Evolutionary conservation across 2,888 invertebrate genomes (phyloP), one percentile per base, ranked within the genome.

Genomic region (Melanophora roralis): DNA sequence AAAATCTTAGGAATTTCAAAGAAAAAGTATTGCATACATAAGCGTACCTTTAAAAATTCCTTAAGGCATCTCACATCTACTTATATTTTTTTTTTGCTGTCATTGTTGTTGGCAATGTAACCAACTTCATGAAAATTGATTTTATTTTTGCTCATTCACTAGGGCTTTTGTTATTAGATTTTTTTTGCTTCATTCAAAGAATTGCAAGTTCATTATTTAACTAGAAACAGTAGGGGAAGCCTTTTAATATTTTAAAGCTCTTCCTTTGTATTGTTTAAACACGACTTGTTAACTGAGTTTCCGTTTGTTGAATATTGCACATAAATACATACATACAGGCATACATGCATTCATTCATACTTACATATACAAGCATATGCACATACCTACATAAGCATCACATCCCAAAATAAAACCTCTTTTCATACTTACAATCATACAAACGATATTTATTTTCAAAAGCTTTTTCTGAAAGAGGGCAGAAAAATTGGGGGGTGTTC

Each of bases 201-300:
- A 49, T 49, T 47, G 55, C 72, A 64, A 72, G 72, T 72, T 64
- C 43, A 72, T n/a, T n/a, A n/a, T 45, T 72, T 64, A 53, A 67
- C 67, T 74, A 51, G 51, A 59, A 67, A 74, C 59, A 34, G 40
- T 14, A 14, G 32, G 36, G 67, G 51, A 65, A 74, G 59, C 49
- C 76, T 73, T 80, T 68, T 80, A 80, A 80, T 76, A 62, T 80
- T 73, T 64, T 49, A 45, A 76, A 80, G 80, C 80, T 80, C 76
- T 80, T 80, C 80, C 80, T 76, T 80, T 80, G 62, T 64, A 80
- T 80, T 80, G 80, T 80, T 80, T 53, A 76, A 73, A 80, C 80
- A 80, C 76, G 80, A 76, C 79, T 79, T 79, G 74, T 79, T 79
- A 79, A 79, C 79, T 75, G 60, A 79, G 75, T 80, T 80, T 80